Evolutionary conservation across 2,888 invertebrate genomes (phyloP), one percentile per base, ranked within the genome.

Genomic region (Heliothis peltigera): DNA sequence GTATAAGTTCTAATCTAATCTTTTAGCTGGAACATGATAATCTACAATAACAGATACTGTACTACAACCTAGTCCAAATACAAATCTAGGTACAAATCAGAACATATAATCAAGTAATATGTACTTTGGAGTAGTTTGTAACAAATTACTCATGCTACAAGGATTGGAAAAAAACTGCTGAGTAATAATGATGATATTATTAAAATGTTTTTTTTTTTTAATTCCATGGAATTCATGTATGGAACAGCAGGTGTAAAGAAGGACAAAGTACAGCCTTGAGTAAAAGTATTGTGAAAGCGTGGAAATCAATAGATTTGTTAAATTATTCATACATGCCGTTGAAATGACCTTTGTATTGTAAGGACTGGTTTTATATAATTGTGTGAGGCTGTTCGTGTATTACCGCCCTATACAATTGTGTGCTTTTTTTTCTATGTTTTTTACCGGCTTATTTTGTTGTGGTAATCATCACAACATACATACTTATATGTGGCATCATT

Each of bases 281-380:
- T 48, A 55, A 32, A 32, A 32, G 55, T 63, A 57, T 51, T 39
- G 44, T 55, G 55, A 28, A 44, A 55, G 19, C 19, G 51, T 58
- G 53, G 63, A 70, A 73, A 69, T 75, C 58, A 58, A 71, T 73
- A 71, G 15, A 21, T 5, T 10, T 51, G 10, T 28, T 71, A 35
- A 67, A 68, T 68, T 73, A 71, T 71, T 73, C 57, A 70, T 66
- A 39, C 15, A 39, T 4, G 39, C 39, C 6, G 39, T 39, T 39
- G 15, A 39, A 39, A 39, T 39, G 39, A 39, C 39, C 39, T 39
- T 39, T 39, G 39, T 39, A 39, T n/a, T 32, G 12, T 32, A 32
- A 28, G 39, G 15, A 39, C 39, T 10, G 39, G 39, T 39, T 39
- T 39, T n/a, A 15, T 39, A 15, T 39, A 39, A 39, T 39, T 39